These are phyloP conservation scores for Pimpla rufipes DNA, from an alignment of 2,888 invertebrate genomes.

Conservation along the genomic window DNA sequence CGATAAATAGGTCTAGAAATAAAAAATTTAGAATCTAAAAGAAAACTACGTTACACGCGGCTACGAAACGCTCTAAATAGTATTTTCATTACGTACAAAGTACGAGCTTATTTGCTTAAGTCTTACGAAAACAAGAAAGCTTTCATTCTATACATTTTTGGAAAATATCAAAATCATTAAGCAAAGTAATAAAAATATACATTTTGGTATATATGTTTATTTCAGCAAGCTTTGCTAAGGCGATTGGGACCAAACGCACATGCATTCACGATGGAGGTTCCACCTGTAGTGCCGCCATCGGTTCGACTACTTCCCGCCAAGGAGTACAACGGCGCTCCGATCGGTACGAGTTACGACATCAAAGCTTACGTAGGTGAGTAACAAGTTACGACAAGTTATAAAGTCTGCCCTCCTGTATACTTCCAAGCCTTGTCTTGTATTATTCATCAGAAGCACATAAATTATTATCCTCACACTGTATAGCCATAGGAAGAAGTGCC, in stretches of 20 bases:
- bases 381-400: neutral
- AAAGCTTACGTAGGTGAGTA: conserved; percentile 93
- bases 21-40: too few relatives aligned
- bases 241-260: conserved; percentile 92
- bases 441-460: neutral
- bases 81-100: too few relatives aligned
- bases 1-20: neutral
- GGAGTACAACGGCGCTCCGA: conserved; percentile 95
- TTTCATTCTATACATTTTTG: too few relatives aligned
- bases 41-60: too few relatives aligned
- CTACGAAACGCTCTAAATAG: too few relatives aligned
- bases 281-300: conserved; percentile 95
- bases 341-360: conserved; percentile 96
- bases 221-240: conserved; percentile 92
- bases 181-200: neutral
- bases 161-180: neutral
- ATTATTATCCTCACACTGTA: neutral
- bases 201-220: conserved; percentile 69
- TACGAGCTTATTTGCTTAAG: too few relatives aligned
- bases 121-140: too few relatives aligned
- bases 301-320: conserved; percentile 96
- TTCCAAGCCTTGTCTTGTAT: conserved; percentile 11
- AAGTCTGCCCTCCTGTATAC: neutral
- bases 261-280: conserved; percentile 93
- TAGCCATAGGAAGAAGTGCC: neutral